A percentile compares a stretch with the other conserved stretches of the same genome.
phyloP scores from a whole-genome alignment of 2,113 vertebrate species.

The Seriola dumerili region DNA sequence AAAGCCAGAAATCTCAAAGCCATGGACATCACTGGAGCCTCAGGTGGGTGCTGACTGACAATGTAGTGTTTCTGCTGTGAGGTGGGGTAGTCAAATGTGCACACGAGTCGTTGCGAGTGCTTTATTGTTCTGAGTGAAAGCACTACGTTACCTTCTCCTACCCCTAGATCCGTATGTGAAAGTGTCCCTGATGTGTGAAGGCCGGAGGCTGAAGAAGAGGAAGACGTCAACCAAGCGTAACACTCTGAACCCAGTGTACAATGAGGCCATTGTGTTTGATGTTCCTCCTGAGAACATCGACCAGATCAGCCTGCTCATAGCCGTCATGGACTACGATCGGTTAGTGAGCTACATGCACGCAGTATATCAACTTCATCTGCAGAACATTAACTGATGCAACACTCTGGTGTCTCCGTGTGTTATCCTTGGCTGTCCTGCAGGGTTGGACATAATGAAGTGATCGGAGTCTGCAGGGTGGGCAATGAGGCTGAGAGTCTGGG shows the following conservation, averaged over 20 bases:
- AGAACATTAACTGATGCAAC: neutral
- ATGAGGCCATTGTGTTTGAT: conserved; percentile 99
- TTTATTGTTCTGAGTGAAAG: neutral
- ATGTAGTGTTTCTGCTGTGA: neutral
- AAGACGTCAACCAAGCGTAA: conserved; percentile 99
- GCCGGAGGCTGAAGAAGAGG: conserved; percentile 95
- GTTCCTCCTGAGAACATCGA: conserved; percentile 98
- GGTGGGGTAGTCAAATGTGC: neutral
- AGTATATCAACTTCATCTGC: neutral
- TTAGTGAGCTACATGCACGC: conserved; percentile 75
- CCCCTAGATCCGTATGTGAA: conserved; percentile 96
- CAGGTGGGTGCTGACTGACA: conserved; percentile 74
- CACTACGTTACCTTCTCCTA: neutral
- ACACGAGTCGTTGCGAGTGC: neutral
- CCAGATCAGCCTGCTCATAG: conserved; percentile 97
- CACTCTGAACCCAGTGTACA: conserved; percentile 97
- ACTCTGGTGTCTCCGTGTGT: neutral
- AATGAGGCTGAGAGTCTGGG: conserved; percentile 93
- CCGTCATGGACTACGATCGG: conserved; percentile 99
- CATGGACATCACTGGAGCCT: conserved; percentile 99
- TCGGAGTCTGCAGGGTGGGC: conserved; percentile 97
- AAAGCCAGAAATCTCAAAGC: conserved; percentile 99
- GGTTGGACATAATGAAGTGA: conserved; percentile 98
- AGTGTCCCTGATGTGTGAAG: conserved; percentile 97
- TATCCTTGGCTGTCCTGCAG: conserved; percentile 80